Evolutionary conservation across 2,888 invertebrate species (phyloP), one percentile per base, ranked within the genome.

Genomic region (Camptogramma bilineatum): DNA sequence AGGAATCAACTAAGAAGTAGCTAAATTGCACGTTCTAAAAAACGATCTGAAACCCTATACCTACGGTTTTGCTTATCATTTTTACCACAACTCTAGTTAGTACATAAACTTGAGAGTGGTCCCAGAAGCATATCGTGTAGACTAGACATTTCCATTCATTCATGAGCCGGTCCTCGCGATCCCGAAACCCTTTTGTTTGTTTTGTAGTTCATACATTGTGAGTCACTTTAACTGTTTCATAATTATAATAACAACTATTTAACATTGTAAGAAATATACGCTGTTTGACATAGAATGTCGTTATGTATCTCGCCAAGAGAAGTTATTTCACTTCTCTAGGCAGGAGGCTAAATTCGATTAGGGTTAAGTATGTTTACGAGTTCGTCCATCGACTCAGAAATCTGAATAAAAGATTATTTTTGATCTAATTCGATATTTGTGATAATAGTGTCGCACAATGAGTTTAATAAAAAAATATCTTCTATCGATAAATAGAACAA

Each of bases 121-220:
- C 86, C 79, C 73, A 84, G 90, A 89, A 88, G 77, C 85, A 84
- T 86, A 87, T 87, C 85, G 78, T 24, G 28, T 39, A 42, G 55
- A 55, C 55, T 73, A 72, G 74, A 80, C 83, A 74, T 75, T 88
- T 74, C 85, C 86, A 90, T 84, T 86, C 87, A 88, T 88, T 84
- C 85, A 85, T 82, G 87, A 81, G 75, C 88, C 78, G 74, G 81
- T 81, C 78, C 82, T 78, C 78, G 77, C 73, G 70, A 66, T 73
- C 62, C 62, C 62, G 69, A 73, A 73, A 72, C 74, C 73, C 70
- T 63, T 73, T 69, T 69, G 72, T 73, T 70, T 74, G 72, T 67
- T 69, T 65, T 66, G 70, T 71, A 62, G 61, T 64, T 59, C 51
- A 62, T 73, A 76, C 67, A 66, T 44, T 67, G 63, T 52, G 72